Conservation (phyloP, 2,888 invertebrate species). For the Drosophila barbarae region DNA sequence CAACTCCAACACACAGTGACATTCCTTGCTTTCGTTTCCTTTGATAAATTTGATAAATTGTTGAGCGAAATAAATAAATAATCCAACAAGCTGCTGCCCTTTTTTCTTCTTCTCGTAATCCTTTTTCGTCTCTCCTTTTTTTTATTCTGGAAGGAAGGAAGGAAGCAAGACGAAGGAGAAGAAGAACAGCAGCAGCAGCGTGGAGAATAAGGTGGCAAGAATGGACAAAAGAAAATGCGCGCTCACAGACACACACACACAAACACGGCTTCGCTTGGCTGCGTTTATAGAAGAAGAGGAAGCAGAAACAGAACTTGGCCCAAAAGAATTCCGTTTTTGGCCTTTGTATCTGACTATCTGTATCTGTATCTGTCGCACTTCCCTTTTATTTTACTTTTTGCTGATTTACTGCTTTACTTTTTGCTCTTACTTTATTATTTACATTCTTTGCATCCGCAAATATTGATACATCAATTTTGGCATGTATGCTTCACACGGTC, state of each 20-base stretch:
- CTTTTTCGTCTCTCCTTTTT: slow-evolving; percentile 29
- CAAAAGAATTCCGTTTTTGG: slow-evolving; percentile 60
- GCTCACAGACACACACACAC: slow-evolving; percentile 31
- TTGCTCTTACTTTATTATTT: slow-evolving; percentile 26
- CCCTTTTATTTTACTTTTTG: slow-evolving; percentile 45
- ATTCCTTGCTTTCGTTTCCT: neutral
- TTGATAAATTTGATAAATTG: slow-evolving; percentile 14
- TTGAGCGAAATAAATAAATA: slow-evolving; percentile 14
- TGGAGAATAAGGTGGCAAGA: slow-evolving; percentile 54
- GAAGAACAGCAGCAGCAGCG: slow-evolving; percentile 12
- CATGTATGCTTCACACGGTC: slow-evolving; percentile 1
- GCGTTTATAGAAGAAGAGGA: slow-evolving; percentile 47
- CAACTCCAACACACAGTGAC: slow-evolving; percentile 7
- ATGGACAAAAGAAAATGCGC: slow-evolving; percentile 68
- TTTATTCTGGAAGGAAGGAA: slow-evolving; percentile 2
- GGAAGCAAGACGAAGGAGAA: slow-evolving; percentile 24
- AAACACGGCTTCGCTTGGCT: slow-evolving; percentile 54
- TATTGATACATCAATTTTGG: slow-evolving; percentile 44
- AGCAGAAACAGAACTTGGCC: slow-evolving; percentile 50
- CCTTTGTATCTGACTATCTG: slow-evolving; percentile 49
- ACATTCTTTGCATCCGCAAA: slow-evolving; percentile 59
- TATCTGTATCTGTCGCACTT: slow-evolving; percentile 70
- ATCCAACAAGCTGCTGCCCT: slow-evolving; percentile 24
- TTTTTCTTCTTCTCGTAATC: slow-evolving; percentile 23
- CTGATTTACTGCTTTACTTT: slow-evolving; percentile 12